Base-by-base conservation (phyloP, 2,888 invertebrate species). In the Catotricha subobsoleta region DNA sequence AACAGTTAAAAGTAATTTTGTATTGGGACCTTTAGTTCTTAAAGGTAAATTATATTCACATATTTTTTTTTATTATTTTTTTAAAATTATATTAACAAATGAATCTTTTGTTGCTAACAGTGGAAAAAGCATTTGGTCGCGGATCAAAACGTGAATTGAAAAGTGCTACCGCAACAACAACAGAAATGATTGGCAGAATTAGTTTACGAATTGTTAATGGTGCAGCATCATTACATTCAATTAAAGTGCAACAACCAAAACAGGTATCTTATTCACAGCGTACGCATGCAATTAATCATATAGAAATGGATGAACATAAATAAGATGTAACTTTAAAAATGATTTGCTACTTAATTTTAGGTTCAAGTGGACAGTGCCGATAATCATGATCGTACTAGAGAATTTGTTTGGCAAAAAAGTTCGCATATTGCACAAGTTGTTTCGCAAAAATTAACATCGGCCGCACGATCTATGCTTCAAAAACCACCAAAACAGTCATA, bases 131-230 rank as follows among this genome's bases (percentile, higher is more conserved):
- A 47, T 76, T 83, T 50, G 81, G 80, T 33, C 72, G 78, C 45
- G 81, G 81, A 30, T 77, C 76, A 28, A 80, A 82, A 52, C 76
- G 82, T 51, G 82, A 82, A 61, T 63, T 86, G 45, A 77, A 84
- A 57, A 84, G 82, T 49, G 87, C 87, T 2, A 86, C 84, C 1
- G 86, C 86, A 0, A 83, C 83, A 3, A 87, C 86, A 1, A 82
- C 81, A 2, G 84, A 86, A 64, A 84, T 87, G 83, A 69, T 72
- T 39, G 86, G 86, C 23, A 76, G 77, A 58, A 64, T 87, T 43
- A 83, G 75, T 52, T 66, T 87, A 47, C 69, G 78, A 50, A 77
- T 87, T 34, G 68, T 80, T 48, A 77, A 80, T 54, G 79, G 83
- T 47, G 76, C 77, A n/a, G 84, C 86, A 27, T 79, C 82, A 12